These are phyloP conservation scores for Calyptomena viridis DNA, from an alignment of 2,113 vertebrate species.

Conservation along the genomic window DNA sequence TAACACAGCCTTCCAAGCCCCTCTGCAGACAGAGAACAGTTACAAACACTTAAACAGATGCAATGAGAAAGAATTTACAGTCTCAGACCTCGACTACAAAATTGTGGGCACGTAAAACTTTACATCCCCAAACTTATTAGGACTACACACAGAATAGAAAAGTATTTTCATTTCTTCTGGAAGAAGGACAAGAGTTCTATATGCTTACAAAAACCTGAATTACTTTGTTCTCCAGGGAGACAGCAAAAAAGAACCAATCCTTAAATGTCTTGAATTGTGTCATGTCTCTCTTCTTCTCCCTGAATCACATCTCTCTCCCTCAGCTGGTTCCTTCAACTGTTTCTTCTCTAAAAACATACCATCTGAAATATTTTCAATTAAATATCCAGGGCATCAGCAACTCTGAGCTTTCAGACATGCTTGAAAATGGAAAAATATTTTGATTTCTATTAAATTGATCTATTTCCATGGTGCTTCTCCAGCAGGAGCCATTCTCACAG, in stretches of 20 bases:
- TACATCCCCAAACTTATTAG: neutral
- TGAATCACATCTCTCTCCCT: neutral
- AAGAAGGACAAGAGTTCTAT: neutral
- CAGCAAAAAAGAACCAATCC: neutral
- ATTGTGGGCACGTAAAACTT: neutral
- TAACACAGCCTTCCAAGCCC: neutral
- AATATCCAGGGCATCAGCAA: neutral
- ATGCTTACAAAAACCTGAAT: neutral
- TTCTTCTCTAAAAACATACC: neutral
- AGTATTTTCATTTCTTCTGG: neutral
- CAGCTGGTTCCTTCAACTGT: neutral
- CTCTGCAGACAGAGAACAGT: neutral
- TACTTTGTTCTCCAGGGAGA: neutral
- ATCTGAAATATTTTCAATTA: neutral
- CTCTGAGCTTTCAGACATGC: neutral
- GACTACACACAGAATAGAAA: neutral
- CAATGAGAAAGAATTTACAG: neutral
- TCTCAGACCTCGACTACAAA: neutral
- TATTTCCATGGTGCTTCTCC: neutral
- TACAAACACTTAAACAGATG: neutral
- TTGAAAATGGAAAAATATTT: neutral
- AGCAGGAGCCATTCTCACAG: neutral
- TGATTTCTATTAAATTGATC: neutral
- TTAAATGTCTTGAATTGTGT: fast-evolving
- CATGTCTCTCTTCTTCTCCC: neutral